Evolutionary conservation across 2,113 vertebrate species (phyloP).

Genomic region (Nesospiza acunhae): DNA sequence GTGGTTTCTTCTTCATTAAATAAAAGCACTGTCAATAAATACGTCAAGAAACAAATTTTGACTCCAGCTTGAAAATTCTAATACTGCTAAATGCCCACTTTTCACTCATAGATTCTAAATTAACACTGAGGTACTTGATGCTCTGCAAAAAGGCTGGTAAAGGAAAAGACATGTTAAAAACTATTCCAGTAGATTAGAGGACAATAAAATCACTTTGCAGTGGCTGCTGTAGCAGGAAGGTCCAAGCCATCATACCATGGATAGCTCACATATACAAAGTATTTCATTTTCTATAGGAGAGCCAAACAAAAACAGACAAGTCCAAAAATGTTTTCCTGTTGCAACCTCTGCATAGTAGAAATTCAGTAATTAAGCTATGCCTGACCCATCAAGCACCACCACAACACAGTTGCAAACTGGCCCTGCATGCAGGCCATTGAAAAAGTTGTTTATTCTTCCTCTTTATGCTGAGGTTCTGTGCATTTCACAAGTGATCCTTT

Average conservation of each 20-base stretch:
- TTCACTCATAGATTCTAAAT: background rate
- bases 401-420: background rate
- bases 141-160: background rate
- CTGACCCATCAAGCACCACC: background rate
- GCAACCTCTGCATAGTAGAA: background rate
- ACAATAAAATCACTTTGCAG: background rate
- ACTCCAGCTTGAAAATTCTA: background rate
- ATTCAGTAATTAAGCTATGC: background rate
- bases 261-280: background rate
- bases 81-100: background rate
- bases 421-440: background rate
- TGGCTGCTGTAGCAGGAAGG: background rate
- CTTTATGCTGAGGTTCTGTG: background rate
- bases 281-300: background rate
- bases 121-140: background rate
- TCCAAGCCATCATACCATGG: background rate
- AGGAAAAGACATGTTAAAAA: background rate
- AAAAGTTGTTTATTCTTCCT: background rate
- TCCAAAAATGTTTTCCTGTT: background rate
- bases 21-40: slow-evolving; percentile 13
- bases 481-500: background rate
- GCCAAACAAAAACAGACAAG: background rate
- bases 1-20: slow-evolving; percentile 1
- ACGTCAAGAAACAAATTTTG: background rate
- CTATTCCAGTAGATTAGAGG: background rate